Conservation (phyloP, 2,797 vertebrate species). For the Clarias pachynema region DNA sequence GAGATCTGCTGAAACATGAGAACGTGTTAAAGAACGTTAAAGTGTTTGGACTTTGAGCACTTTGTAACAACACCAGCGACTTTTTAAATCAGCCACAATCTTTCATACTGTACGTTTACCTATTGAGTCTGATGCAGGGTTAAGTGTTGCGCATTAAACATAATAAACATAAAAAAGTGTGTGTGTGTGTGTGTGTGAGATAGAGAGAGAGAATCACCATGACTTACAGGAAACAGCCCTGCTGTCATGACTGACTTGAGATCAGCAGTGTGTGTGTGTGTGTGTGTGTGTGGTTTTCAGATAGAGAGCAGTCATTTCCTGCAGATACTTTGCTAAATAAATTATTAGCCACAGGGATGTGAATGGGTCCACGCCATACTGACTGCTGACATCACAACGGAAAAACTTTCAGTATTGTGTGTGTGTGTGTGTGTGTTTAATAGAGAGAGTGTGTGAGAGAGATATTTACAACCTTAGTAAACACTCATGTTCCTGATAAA, state of each 20-base stretch:
- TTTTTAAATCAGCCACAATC: not conserved
- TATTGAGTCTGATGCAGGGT: not conserved
- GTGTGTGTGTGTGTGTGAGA: not conserved
- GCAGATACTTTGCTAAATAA: not conserved
- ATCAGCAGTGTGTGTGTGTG: not conserved
- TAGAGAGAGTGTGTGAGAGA: not conserved
- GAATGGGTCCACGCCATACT: not conserved
- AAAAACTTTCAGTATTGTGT: not conserved
- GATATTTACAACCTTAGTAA: not conserved
- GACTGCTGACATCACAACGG: not conserved
- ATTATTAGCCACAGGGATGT: not conserved
- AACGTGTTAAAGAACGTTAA: not conserved
- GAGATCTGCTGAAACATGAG: not conserved
- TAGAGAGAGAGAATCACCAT: not conserved
- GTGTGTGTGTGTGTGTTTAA: not conserved
- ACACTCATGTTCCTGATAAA: not conserved
- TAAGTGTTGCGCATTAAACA: not conserved
- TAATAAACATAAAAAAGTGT: not conserved
- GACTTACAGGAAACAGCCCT: constrained; percentile 10
- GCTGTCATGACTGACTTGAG: not conserved
- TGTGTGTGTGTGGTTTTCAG: not conserved
- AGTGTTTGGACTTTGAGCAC: not conserved
- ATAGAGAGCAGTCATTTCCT: constrained; percentile 2
- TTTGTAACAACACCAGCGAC: not conserved
- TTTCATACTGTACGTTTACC: not conserved